Base-by-base conservation (phyloP, 2,113 vertebrate species). In the Oncorhynchus nerka region DNA sequence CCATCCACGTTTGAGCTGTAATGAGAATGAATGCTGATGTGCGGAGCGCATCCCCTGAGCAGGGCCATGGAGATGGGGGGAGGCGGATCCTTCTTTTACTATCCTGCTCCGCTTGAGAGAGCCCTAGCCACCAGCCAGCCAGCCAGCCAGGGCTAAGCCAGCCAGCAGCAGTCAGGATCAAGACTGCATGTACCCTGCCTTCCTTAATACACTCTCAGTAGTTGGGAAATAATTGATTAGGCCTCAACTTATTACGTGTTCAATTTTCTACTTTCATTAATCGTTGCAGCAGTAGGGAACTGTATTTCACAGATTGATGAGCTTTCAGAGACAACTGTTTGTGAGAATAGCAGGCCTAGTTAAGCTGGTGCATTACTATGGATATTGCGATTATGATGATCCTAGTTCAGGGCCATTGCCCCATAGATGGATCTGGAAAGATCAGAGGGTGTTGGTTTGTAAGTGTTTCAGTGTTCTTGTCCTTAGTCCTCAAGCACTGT, bases 11-110 rank as follows among this genome's bases (percentile, higher is more conserved):
- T 79, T 76, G 74, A 39, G n/a, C 76, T 66, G 84, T 92, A 92
- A 92, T 92, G 90, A 91, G 89, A 91, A 90, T 88, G 88, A 91
- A 90, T 92, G 83, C 86, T 83, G 90, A 90, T 87, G 88, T 71
- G 78, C 74, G 66, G 82, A 74, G 79, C n/a, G 75, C 70, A 34
- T 81, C 87, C 86, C 66, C 79, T 87, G 75, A 86, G 75, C 59
- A 55, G 70, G 62, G 71, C 73, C 75, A 86, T 66, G 79, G 79
- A 75, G 80, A 75, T 62, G 30, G 28, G 15, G 79, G 71, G 84
- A 83, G 84, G 80, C 81, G 76, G 83, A 85, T 32, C 76, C 39
- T 55, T 19, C 71, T 73, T 77, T 86, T 89, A 89, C 88, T 88
- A 88, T 83, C 81, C 85, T 6, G 84, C 79, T 55, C 80, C 83